Evolutionary conservation across 1,140 invertebrate species (phyloP).

Genomic region (Drosophila pachea): DNA sequence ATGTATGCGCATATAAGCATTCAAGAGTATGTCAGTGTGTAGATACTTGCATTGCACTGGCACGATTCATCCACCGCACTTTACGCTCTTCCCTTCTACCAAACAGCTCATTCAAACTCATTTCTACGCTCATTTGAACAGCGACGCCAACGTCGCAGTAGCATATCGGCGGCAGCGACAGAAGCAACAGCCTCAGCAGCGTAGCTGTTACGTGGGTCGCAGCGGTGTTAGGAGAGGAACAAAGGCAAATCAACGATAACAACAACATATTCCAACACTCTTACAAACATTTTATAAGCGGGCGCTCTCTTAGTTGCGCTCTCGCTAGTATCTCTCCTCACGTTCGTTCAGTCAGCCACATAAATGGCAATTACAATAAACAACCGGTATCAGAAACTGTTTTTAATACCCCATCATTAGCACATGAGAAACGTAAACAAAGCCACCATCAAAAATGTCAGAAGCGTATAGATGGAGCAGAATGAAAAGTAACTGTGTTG

Average conservation of each 20-base stretch:
- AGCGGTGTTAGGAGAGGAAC: neutral
- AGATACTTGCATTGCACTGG: slow-evolving; percentile 34
- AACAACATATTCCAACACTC: slow-evolving; percentile 25
- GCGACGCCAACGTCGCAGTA: slow-evolving; percentile 29
- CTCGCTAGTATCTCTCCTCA: slow-evolving; percentile 9
- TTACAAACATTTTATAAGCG: slow-evolving; percentile 25
- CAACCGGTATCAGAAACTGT: slow-evolving; percentile 66
- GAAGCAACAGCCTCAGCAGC: slow-evolving; percentile 13
- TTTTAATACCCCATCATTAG: slow-evolving; percentile 44
- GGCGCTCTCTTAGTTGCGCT: slow-evolving; percentile 21
- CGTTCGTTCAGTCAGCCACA: slow-evolving; percentile 32
- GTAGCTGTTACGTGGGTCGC: slow-evolving; percentile 15
- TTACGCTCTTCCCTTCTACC: slow-evolving; percentile 4
- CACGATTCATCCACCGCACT: slow-evolving; percentile 26
- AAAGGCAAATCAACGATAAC: slow-evolving; percentile 29
- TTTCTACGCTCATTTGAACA: slow-evolving; percentile 55
- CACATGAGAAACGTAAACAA: slow-evolving; percentile 18
- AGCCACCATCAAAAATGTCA: slow-evolving; percentile 23
- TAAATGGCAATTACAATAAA: slow-evolving; percentile 57
- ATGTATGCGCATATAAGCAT: slow-evolving; percentile 20
- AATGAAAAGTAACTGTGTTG: neutral
- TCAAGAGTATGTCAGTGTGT: slow-evolving; percentile 23
- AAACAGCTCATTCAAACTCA: slow-evolving; percentile 64
- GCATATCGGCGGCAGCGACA: slow-evolving; percentile 27
- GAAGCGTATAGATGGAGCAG: neutral